Evolutionary conservation across 1,140 invertebrate genomes (phyloP), one percentile per base, ranked within the genome.

Genomic region (Drosophila ironensis): DNA sequence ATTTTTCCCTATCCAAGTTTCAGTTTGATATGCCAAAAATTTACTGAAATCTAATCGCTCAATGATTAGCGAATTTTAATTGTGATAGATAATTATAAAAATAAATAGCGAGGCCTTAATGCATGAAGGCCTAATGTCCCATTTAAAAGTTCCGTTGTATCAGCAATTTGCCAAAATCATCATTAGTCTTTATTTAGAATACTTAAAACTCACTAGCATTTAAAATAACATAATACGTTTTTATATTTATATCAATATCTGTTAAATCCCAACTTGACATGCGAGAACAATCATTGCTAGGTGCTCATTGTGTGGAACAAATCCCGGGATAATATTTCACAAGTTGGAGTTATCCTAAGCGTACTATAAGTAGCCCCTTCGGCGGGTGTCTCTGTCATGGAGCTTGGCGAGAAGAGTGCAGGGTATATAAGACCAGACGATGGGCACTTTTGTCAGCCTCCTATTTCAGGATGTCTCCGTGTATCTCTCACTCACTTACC

Each of bases 261-360:
- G n/a, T 33, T 1, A 14, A 33, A 11, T 11, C n/a, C 6, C 11
- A 14, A 12, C 30, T 12, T 33, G 28, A 33, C 14, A 1, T 33
- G 3, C 25, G 8, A 8, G 25, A 27, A 7, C 5, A 61, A 47
- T 61, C 7, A 67, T 66, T 40, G 63, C 52, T 38, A 19, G 30
- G 41, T 27, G 12, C 41, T 7, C 20, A 11, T 42, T 20, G 11
- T 12, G 8, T 2, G 27, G 42, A 38, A 24, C 11, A 63, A 64
- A 48, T 64, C 42, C 56, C 3, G 5, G 50, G 63, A 68, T 68
- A 56, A 56, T 47, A 46, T 67, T 54, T 68, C 41, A 27, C 45
- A 68, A 68, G 41, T 68, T 54, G 46, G 19, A 56, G 41, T 68
- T 68, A 68, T 68, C 51, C 41, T 56, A 68, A 68, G 63, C 64